Evolutionary conservation across 2,888 invertebrate genomes (phyloP), one percentile per base, ranked within the genome.

Genomic region (Ochropleura plecta): DNA sequence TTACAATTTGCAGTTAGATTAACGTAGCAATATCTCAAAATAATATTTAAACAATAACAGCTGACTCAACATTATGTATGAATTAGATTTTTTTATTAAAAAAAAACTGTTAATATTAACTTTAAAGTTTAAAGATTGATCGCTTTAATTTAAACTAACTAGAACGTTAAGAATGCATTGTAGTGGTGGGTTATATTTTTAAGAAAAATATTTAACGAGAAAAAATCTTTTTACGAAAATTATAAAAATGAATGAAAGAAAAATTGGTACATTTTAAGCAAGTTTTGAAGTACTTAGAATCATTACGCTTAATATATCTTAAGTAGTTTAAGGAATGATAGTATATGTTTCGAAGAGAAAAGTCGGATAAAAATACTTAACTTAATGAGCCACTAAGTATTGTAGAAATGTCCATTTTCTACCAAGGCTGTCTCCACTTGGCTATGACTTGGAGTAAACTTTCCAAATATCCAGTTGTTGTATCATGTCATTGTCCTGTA

Each of bases 121-220:
- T 88, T 90, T 88, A 88, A 89, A 88, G 88, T 90, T 91, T 90
- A 87, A 87, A 89, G 90, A 91, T 89, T 87, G 90, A 90, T 92
- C 91, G 94, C 95, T 95, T 94, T 93, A 92, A 92, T 93, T 93
- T 92, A 92, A 91, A 91, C 81, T 92, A 86, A 90, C 88, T 90
- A 91, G 88, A 91, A 89, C 76, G 85, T 78, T 94, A 94, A 95
- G 93, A 91, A 92, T 91, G 91, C 91, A 90, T 90, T 93, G 92
- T 94, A 93, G 91, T 92, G 93, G 90, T 92, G 92, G 90, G 91
- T 92, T 93, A 92, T 92, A 90, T 91, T 90, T 85, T 85, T 82
- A 82, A 80, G 80, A 48, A 53, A 57, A 73, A 49, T n/a, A 59
- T 46, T 55, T 46, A 18, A 42, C 9, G 5, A 18, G 51, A 44